These are phyloP conservation scores for Melanerpes aurifrons DNA, from an alignment of 2,113 vertebrate species.

Conservation along the genomic window DNA sequence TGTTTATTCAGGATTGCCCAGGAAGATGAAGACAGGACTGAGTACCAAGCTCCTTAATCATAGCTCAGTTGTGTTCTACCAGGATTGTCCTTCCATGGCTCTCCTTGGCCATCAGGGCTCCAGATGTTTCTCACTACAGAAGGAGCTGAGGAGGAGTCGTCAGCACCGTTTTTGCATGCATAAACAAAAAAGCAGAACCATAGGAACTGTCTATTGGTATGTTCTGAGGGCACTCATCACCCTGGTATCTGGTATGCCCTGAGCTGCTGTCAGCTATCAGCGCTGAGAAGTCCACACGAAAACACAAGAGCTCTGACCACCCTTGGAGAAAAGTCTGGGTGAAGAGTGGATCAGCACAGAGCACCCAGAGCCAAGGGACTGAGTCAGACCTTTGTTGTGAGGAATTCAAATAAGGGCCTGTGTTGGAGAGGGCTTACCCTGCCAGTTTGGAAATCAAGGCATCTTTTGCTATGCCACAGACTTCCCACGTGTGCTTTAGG, in stretches of 20 bases:
- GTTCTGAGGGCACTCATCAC: not conserved
- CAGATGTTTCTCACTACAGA: not conserved
- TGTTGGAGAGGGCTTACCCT: not conserved
- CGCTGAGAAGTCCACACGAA: not conserved
- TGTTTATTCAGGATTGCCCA: not conserved
- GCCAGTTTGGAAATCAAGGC: not conserved
- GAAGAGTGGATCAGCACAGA: not conserved
- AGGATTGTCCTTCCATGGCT: fast-evolving
- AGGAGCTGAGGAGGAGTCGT: not conserved
- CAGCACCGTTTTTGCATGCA: not conserved
- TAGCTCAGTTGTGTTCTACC: not conserved
- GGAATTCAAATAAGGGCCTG: not conserved
- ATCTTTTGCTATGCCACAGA: not conserved
- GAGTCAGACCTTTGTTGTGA: not conserved
- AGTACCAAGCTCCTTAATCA: not conserved
- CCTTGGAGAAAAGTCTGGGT: not conserved
- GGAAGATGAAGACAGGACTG: not conserved
- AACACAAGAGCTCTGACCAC: not conserved
- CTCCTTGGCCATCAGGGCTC: not conserved
- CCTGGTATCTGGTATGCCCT: not conserved
- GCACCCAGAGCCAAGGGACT: not conserved
- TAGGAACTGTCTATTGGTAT: not conserved
- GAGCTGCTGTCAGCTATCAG: not conserved
- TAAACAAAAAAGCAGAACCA: slow-evolving; percentile 1
- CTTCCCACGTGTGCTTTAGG: not conserved